Evolutionary conservation across 2,888 invertebrate species (phyloP).

Genomic region (Epicampocera succincta): DNA sequence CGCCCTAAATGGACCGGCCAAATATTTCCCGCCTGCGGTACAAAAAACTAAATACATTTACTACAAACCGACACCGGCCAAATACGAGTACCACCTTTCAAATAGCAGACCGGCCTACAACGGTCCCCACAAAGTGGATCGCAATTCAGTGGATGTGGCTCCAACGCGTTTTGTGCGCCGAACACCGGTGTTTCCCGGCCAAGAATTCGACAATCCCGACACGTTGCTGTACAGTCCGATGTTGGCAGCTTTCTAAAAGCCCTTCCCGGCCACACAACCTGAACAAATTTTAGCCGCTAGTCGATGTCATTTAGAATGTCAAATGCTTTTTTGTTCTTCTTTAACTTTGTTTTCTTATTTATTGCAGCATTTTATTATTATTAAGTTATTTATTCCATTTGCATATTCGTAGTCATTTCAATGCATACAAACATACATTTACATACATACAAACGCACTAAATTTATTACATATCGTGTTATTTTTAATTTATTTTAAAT

Average conservation of each 20-base stretch:
- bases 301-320: constrained; percentile 75
- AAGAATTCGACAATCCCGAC: constrained; percentile 76
- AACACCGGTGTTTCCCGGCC: constrained; percentile 43
- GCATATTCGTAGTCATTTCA: constrained; percentile 2
- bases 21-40: constrained; percentile 75
- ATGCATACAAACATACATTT: too few relatives aligned
- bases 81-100: constrained; percentile 61
- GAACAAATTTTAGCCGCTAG: constrained; percentile 69
- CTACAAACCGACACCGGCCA: constrained; percentile 73
- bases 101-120: constrained; percentile 36
- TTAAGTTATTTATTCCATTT: constrained; percentile 16
- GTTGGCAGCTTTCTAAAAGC: constrained; percentile 49
- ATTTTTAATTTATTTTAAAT: too few relatives aligned
- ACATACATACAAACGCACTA: too few relatives aligned
- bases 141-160: constrained; percentile 66
- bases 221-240: constrained; percentile 77
- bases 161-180: constrained; percentile 39
- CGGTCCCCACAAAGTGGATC: constrained; percentile 75
- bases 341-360: not conserved
- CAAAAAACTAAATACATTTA: constrained; percentile 78
- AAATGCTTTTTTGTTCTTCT: constrained; percentile 22
- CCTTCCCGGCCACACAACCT: not conserved
- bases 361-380: constrained; percentile 1
- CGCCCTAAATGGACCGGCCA: not conserved
- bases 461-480: too few relatives aligned